phyloP scores from a whole-genome alignment of 2,888 invertebrate species.

The Metopia argyrocephala region DNA sequence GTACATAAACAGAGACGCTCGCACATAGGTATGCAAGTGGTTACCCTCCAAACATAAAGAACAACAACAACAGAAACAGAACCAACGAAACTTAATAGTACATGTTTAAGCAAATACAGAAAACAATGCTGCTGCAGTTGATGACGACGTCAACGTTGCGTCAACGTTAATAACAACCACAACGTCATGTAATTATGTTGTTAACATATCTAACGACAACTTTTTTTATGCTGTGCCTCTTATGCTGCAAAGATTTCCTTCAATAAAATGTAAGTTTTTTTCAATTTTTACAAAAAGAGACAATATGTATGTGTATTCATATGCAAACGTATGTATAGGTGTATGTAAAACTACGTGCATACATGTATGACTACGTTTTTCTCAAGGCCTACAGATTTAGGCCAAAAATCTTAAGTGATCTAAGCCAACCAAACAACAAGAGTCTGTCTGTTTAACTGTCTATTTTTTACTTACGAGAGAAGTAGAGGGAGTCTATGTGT shows the following conservation, averaged over 20 bases:
- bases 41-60: slow-evolving; percentile 10
- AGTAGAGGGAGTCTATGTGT: no score
- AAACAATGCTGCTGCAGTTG: not conserved
- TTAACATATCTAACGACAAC: slow-evolving; percentile 10
- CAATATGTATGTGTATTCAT: slow-evolving; percentile 8
- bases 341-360: not conserved
- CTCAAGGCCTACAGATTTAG: slow-evolving; percentile 69
- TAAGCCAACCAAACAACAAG: slow-evolving; percentile 64
- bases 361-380: slow-evolving; percentile 61
- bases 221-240: slow-evolving; percentile 26
- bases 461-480: slow-evolving; percentile 5
- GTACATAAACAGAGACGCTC: no score
- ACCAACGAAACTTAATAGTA: no score
- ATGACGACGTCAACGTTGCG: slow-evolving; percentile 1
- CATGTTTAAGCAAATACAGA: slow-evolving; percentile 13
- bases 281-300: slow-evolving; percentile 25
- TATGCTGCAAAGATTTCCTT: slow-evolving; percentile 56
- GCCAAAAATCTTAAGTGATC: slow-evolving; percentile 68
- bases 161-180: not conserved
- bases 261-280: slow-evolving; percentile 47
- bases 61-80: not conserved
- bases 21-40: no score
- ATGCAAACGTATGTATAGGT: not conserved
- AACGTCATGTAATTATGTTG: slow-evolving; percentile 3
- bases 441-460: slow-evolving; percentile 49